Evolutionary conservation across 92 coral and sea anemone genomes (phyloP).

Genomic region (Galaxea fascicularis): DNA sequence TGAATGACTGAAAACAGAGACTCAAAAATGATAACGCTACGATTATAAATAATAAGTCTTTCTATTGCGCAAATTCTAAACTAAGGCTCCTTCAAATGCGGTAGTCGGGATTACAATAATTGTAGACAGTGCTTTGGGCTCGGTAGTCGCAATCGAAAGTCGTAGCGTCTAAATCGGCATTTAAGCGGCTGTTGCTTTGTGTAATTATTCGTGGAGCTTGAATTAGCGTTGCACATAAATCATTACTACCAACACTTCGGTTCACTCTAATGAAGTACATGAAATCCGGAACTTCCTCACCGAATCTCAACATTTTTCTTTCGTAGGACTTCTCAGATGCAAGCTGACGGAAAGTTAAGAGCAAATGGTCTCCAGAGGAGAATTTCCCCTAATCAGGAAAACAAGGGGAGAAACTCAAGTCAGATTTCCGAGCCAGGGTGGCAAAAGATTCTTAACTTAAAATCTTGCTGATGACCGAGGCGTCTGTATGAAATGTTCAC

Average conservation of each 20-base stretch:
- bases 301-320: neutral
- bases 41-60: no score
- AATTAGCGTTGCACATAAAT: no score
- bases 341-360: conserved; percentile 40
- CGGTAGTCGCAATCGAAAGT: no score
- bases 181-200: no score
- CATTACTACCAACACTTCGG: neutral
- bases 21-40: no score
- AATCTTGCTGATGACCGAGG: neutral
- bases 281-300: neutral
- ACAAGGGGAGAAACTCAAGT: neutral
- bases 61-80: no score
- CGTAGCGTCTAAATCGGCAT: no score
- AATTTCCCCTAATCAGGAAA: neutral
- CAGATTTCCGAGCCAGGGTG: neutral
- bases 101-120: no score
- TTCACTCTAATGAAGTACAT: neutral
- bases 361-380: neutral
- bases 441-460: neutral
- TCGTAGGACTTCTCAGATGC: conserved; percentile 79
- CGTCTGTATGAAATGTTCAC: neutral
- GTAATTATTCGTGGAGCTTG: no score
- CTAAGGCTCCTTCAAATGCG: no score
- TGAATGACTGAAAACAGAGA: no score
- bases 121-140: no score